Evolutionary conservation across 2,888 invertebrate species (phyloP), one percentile per base, ranked within the genome.

Genomic region (Lasioglossum vierecki): DNA sequence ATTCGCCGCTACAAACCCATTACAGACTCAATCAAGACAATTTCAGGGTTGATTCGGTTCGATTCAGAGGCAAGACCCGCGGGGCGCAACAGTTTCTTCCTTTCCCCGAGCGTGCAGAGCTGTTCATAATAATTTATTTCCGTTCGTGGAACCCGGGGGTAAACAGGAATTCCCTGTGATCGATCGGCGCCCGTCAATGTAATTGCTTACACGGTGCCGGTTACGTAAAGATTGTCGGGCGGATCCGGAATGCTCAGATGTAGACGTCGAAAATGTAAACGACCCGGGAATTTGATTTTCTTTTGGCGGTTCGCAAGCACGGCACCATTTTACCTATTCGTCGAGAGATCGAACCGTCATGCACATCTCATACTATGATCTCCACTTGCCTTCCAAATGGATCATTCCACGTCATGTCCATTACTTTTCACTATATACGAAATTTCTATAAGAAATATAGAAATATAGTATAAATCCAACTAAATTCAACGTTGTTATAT

Each of bases 251-350:
- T 79, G 87, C 74, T 81, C 73, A 79, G 83, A 79, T 83, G 80
- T 74, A 81, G 75, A 85, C 81, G 70, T 80, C 60, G 79, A 89
- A 30, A 89, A 85, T 78, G 79, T 89, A 88, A 88, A 88, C 79
- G 80, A 30, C 22, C 66, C 26, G 81, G 77, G 79, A 87, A 89
- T 89, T 87, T 83, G 82, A 87, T 88, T 88, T 76, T 49, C 78
- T 78, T 53, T 26, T 78, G 53, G 11, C 39, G 41, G 39, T 39
- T 76, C 73, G 72, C 72, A 60, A 80, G 79, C 44, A 22, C 41
- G 60, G 9, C 18, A 80, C 84, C 57, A 84, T 87, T 89, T 81
- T 77, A 66, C 72, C 72, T 68, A 89, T 87, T 85, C 81, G 82
- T 83, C 80, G 74, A 41, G 76, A 77, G 76, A 75, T 74, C 85